Evolutionary conservation across 2,113 vertebrate species (phyloP).

Genomic region (Columba janthina): DNA sequence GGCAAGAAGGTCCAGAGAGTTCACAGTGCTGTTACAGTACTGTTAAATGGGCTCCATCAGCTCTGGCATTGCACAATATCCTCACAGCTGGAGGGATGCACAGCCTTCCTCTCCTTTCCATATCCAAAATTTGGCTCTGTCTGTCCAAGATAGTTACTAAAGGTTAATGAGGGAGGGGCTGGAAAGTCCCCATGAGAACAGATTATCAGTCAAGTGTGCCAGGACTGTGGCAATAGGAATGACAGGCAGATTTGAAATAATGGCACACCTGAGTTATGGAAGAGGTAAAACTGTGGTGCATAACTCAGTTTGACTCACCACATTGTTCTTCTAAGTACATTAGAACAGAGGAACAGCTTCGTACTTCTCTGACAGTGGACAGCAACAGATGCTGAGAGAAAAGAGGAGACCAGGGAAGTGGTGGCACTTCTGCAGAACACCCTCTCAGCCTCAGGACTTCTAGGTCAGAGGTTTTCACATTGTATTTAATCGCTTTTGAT

Average conservation of each 20-base stretch:
- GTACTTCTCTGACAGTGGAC: neutral
- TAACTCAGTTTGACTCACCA: neutral
- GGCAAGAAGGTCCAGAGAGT: neutral
- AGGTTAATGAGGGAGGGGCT: neutral
- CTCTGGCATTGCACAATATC: neutral
- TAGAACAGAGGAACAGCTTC: neutral
- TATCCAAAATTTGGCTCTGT: neutral
- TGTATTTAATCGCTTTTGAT: neutral
- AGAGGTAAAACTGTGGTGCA: neutral
- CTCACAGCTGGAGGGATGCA: neutral
- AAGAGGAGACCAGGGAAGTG: neutral
- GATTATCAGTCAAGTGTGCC: neutral
- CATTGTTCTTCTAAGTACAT: neutral
- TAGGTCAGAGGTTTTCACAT: neutral
- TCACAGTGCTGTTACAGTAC: neutral
- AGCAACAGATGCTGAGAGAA: neutral
- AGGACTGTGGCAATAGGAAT: neutral
- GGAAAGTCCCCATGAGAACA: neutral
- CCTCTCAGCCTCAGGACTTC: neutral
- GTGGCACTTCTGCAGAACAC: neutral
- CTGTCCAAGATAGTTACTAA: neutral
- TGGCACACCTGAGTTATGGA: neutral
- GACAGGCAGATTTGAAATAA: neutral
- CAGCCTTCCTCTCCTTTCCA: neutral
- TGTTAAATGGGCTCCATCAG: neutral